Base-by-base conservation (phyloP, 2,113 vertebrate genomes). In the Myotis yumanensis region DNA sequence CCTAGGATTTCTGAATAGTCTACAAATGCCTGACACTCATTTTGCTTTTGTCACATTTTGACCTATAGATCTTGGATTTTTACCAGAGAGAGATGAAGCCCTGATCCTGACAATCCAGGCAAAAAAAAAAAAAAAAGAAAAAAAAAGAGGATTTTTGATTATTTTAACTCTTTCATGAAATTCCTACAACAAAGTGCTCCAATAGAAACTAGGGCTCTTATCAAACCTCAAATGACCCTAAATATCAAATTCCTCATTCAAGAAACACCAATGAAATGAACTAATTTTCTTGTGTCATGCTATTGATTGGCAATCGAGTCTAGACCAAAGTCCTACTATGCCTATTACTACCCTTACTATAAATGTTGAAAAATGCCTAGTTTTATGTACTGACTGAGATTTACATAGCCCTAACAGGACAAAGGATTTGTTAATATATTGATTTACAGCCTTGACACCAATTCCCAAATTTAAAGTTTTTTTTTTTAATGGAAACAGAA, bases 401-500 rank as follows among this genome's bases (percentile, higher is more conserved):
- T 94, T 69, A n/a, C 1, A 73, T 85, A 92, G 46, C 71, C 1
- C 8, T 82, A 76, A 93, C 68, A 93, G 93, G 82, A 86, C 80
- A 83, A 91, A 86, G 51, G 25, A 25, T 86, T 64, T 88, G 83
- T 94, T 94, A 96, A 94, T 71, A 69, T 96, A 95, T 92, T 57
- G 83, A 79, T 96, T 96, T 83, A 97, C 66, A 97, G 80, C 7
- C 54, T 89, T 97, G 94, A 98, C 92, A 96, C 75, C 89, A 97
- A 93, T 96, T 97, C 89, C 94, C 76, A 95, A 97, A 91, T 86
- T 96, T 51, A 71, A 94, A 68, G 86, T 32, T 25, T 64, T 28
- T 64, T 28, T 57, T 91, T 95, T 72, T 97, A 92, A 96, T 95
- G 95, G 95, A 97, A 98, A 96, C 93, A 94, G 32, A 68, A 93